phyloP scores from a whole-genome alignment of 2,888 invertebrate genomes.

The Adineta ricciae region DNA sequence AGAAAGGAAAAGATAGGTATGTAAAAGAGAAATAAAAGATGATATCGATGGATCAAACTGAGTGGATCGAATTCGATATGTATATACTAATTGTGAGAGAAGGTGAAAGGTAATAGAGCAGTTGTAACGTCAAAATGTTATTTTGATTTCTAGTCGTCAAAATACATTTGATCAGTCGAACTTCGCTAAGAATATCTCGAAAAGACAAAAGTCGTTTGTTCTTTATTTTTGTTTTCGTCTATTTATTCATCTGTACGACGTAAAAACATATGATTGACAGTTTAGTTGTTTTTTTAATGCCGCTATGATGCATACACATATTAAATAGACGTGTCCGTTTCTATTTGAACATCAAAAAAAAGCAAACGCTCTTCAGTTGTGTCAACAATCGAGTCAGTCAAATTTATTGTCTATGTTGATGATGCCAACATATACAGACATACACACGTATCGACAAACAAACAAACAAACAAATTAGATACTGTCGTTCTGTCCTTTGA shows the following conservation, averaged over 20 bases:
- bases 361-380: constrained; percentile 7
- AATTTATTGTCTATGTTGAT: background rate
- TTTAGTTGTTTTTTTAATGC: constrained; percentile 1
- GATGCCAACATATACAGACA: constrained; percentile 9
- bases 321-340: background rate
- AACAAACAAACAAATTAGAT: background rate
- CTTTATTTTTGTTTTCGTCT: background rate
- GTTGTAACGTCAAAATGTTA: background rate
- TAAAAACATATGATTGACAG: background rate
- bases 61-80: background rate
- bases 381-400: constrained; percentile 7
- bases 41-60: background rate
- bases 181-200: background rate
- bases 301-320: background rate
- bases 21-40: background rate
- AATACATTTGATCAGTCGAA: background rate
- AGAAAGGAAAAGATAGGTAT: background rate
- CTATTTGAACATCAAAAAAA: constrained; percentile 11
- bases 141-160: background rate
- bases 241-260: background rate
- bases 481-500: constrained; percentile 4
- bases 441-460: constrained; percentile 8
- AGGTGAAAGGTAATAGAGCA: background rate
- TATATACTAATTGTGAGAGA: background rate
- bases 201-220: background rate